phyloP scores from a whole-genome alignment of 2,888 invertebrate genomes.

The Drosophila borborema region DNA sequence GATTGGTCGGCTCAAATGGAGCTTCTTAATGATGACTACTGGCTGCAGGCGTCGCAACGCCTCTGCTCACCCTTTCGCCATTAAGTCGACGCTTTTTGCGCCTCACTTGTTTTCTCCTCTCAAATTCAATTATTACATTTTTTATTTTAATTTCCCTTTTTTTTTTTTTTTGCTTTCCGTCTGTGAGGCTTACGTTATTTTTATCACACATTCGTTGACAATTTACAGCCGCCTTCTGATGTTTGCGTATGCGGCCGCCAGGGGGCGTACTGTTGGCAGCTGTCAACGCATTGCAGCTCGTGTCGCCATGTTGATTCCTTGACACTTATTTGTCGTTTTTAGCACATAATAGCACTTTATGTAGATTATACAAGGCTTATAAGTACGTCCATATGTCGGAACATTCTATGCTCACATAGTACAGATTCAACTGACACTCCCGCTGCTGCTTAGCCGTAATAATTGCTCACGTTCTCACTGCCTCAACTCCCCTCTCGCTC shows the following conservation, averaged over 20 bases:
- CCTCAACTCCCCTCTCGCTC: conserved; percentile 18
- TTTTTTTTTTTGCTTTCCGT: not conserved
- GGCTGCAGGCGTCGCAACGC: conserved; percentile 32
- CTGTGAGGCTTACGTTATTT: conserved; percentile 14
- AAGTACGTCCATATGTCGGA: not conserved
- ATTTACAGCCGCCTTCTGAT: not conserved
- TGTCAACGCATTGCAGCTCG: conserved; percentile 29
- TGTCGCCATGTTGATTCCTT: conserved; percentile 51
- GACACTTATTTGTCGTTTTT: conserved; percentile 71
- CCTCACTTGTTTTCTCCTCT: conserved; percentile 34
- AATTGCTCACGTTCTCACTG: conserved; percentile 74
- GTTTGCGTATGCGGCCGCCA: conserved; percentile 15
- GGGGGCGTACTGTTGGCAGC: conserved; percentile 31
- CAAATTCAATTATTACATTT: conserved; percentile 40
- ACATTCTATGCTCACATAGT: not conserved
- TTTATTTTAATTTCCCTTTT: not conserved
- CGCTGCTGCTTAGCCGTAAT: conserved; percentile 63
- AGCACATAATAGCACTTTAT: conserved; percentile 61
- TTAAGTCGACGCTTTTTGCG: conserved; percentile 12
- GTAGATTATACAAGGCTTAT: conserved; percentile 46
- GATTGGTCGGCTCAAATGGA: conserved; percentile 65
- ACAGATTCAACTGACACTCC: conserved; percentile 24
- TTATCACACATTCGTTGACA: conserved; percentile 24
- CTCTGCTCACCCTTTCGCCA: conserved; percentile 18
- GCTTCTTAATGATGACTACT: conserved; percentile 56